phyloP scores from a whole-genome alignment of 1,140 invertebrate genomes.

The Cydia strobilella region DNA sequence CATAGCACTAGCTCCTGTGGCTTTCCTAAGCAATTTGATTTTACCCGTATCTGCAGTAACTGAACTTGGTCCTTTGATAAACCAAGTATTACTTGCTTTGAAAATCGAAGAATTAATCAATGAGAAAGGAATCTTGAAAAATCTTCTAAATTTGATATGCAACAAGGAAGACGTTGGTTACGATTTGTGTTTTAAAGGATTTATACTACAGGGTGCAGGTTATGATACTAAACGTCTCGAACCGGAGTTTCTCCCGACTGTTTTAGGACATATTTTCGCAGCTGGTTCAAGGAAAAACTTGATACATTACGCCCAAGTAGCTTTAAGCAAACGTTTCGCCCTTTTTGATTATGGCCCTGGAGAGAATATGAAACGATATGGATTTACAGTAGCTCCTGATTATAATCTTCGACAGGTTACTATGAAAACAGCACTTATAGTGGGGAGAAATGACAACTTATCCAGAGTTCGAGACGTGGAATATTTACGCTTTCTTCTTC shows the following conservation, averaged over 20 bases:
- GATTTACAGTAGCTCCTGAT: not conserved
- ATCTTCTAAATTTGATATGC: not conserved
- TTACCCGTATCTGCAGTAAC: not conserved
- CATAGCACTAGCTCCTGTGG: conserved; percentile 83
- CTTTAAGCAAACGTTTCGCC: conserved; percentile 6
- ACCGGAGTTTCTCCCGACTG: not conserved
- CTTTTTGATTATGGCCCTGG: conserved; percentile 1
- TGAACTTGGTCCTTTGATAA: conserved; percentile 9
- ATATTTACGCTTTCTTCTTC: conserved; percentile 15
- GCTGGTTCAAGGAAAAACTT: conserved; percentile 20
- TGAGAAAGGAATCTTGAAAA: not conserved
- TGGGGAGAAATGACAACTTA: conserved; percentile 11
- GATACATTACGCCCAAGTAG: not conserved
- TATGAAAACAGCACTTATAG: not conserved
- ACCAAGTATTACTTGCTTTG: not conserved
- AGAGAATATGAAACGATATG: not conserved
- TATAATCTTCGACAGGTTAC: conserved; percentile 1
- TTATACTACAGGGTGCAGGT: not conserved
- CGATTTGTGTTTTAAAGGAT: not conserved
- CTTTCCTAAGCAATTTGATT: conserved; percentile 73
- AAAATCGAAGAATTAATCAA: conserved; percentile 10
- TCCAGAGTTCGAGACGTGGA: conserved; percentile 10
- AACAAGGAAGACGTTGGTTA: not conserved
- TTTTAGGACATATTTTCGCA: not conserved
- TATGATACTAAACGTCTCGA: not conserved